phyloP scores from a whole-genome alignment of 2,113 vertebrate species.

The Nothoprocta perdicaria region DNA sequence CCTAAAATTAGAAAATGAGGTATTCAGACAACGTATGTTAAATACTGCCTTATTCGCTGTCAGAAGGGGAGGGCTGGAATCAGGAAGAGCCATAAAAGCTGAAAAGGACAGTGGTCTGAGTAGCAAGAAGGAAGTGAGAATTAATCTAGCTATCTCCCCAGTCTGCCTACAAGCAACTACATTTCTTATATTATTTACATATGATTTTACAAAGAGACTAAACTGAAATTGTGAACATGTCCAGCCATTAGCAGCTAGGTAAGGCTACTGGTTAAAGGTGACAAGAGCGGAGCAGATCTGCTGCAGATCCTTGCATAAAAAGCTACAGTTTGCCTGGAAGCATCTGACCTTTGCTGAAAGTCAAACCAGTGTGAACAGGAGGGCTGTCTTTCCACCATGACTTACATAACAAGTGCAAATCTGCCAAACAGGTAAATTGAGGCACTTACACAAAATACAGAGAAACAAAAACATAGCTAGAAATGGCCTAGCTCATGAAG shows the following conservation, averaged over 20 bases:
- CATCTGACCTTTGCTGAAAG: constrained; percentile 29
- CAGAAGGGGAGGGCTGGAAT: background rate
- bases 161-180: background rate
- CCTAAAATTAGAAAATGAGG: constrained; percentile 39
- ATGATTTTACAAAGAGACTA: background rate
- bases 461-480: constrained; percentile 26
- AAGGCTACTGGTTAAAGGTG: background rate
- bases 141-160: background rate
- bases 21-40: constrained; percentile 40
- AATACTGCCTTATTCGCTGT: constrained; percentile 28
- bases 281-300: background rate
- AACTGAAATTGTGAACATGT: background rate
- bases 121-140: background rate
- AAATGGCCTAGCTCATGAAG: constrained; percentile 9
- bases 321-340: background rate
- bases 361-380: constrained; percentile 12
- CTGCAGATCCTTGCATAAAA: background rate
- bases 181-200: background rate
- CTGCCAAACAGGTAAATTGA: background rate
- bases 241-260: background rate
- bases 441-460: constrained; percentile 15
- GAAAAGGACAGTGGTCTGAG: background rate
- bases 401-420: constrained; percentile 29
- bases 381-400: constrained; percentile 5
- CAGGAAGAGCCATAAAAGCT: background rate